These are phyloP conservation scores for Cryptoblepharus egeriae DNA, from an alignment of 2,797 vertebrate species.

Conservation along the genomic window DNA sequence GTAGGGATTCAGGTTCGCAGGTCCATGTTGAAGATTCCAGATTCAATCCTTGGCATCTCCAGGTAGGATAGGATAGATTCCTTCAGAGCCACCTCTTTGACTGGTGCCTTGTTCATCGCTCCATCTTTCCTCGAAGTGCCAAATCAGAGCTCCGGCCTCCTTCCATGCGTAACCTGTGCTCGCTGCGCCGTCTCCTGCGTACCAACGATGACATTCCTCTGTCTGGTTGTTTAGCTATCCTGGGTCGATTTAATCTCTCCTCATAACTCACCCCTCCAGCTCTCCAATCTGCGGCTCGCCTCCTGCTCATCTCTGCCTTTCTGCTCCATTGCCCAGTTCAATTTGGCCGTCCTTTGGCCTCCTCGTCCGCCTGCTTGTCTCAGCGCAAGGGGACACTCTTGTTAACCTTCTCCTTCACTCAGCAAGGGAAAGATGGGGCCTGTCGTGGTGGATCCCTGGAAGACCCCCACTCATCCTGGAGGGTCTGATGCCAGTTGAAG, in stretches of 20 bases:
- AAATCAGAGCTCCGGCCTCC: too few species aligned
- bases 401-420: conserved; percentile 8
- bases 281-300: not conserved
- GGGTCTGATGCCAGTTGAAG: too few species aligned
- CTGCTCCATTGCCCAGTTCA: conserved; percentile 30
- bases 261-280: conserved; percentile 17
- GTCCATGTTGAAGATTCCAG: too few species aligned
- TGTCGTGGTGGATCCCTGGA: not conserved
- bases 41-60: too few species aligned
- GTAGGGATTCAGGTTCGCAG: too few species aligned
- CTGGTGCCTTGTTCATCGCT: not conserved
- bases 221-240: conserved; percentile 2
- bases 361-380: conserved; percentile 21
- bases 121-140: not conserved
- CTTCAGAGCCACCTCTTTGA: not conserved
- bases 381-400: not conserved
- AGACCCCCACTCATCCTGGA: not conserved
- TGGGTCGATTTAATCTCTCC: conserved; percentile 14
- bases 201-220: not conserved
- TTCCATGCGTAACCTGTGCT: not conserved
- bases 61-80: not conserved
- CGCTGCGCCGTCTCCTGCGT: not conserved
- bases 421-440: not conserved
- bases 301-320: conserved; percentile 21
- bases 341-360: conserved; percentile 19